Evolutionary conservation across 1,140 invertebrate genomes (phyloP).

Genomic region (Chelonus insularis): DNA sequence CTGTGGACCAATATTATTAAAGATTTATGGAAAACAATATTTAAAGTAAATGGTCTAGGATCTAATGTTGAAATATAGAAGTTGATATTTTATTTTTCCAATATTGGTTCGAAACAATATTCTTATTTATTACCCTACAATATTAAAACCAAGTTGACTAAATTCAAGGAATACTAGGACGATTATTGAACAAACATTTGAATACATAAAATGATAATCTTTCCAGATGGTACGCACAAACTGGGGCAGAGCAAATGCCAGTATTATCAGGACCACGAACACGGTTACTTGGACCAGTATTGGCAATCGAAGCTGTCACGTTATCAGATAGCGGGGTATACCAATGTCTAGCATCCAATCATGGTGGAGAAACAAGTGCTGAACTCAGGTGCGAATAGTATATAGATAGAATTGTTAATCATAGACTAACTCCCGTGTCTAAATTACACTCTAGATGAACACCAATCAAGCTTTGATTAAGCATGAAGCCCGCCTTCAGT

Average conservation of each 20-base stretch:
- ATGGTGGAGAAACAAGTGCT: constrained; percentile 70
- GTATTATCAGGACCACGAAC: constrained; percentile 68
- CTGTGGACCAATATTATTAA: too few relatives aligned
- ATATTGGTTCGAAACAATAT: too few relatives aligned
- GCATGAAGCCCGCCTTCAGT: too few relatives aligned
- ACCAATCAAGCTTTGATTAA: neutral
- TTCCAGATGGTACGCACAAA: constrained; percentile 71
- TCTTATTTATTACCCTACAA: too few relatives aligned
- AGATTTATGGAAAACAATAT: too few relatives aligned
- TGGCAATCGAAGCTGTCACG: constrained; percentile 73
- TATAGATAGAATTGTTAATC: constrained; percentile 30
- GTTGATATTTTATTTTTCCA: too few relatives aligned
- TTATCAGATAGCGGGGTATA: constrained; percentile 72
- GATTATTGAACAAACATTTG: too few relatives aligned
- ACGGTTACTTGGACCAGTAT: constrained; percentile 68
- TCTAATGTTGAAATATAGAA: too few relatives aligned
- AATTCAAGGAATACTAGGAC: too few relatives aligned
- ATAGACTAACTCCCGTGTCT: neutral
- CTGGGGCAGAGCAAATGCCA: constrained; percentile 66
- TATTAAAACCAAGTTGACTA: too few relatives aligned
- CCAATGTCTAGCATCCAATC: constrained; percentile 70
- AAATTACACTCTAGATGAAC: neutral
- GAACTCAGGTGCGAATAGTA: constrained; percentile 59
- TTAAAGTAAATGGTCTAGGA: too few relatives aligned
- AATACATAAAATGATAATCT: too few relatives aligned